A percentile compares a stretch with the other conserved stretches of the same genome.
These are phyloP conservation scores for Amphipoea oculea DNA, from an alignment of 2,888 invertebrate genomes.

Conservation along the genomic window DNA sequence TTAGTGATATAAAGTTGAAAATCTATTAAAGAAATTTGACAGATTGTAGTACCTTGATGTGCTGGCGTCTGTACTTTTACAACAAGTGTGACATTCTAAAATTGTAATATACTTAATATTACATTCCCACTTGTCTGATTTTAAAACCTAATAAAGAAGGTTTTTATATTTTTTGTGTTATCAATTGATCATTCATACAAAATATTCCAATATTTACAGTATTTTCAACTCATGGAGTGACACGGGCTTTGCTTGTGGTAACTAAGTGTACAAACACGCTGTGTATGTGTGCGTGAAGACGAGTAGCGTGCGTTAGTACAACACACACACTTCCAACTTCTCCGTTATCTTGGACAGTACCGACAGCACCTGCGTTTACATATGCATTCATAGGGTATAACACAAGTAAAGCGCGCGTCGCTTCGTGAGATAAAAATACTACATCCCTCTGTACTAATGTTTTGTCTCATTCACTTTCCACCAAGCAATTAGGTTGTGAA, in stretches of 20 bases:
- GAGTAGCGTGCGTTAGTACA: background rate
- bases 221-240: background rate
- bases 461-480: background rate
- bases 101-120: conserved; percentile 6
- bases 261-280: background rate
- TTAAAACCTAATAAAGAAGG: conserved; percentile 28
- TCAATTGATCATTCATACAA: conserved; percentile 4
- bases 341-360: background rate
- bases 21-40: too few species aligned
- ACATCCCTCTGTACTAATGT: background rate
- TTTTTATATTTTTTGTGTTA: conserved; percentile 13
- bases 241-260: background rate
- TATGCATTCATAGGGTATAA: background rate
- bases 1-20: too few species aligned
- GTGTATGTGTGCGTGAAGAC: background rate
- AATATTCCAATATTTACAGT: background rate
- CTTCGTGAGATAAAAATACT: background rate
- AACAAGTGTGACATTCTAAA: conserved; percentile 1
- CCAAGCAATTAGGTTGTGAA: background rate
- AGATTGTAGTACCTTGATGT: too few species aligned
- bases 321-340: background rate
- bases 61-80: background rate
- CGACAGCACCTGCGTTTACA: background rate
- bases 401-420: background rate
- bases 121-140: conserved; percentile 26